Evolutionary conservation across 2,888 invertebrate genomes (phyloP).

Genomic region (Nymphalis c-album): DNA sequence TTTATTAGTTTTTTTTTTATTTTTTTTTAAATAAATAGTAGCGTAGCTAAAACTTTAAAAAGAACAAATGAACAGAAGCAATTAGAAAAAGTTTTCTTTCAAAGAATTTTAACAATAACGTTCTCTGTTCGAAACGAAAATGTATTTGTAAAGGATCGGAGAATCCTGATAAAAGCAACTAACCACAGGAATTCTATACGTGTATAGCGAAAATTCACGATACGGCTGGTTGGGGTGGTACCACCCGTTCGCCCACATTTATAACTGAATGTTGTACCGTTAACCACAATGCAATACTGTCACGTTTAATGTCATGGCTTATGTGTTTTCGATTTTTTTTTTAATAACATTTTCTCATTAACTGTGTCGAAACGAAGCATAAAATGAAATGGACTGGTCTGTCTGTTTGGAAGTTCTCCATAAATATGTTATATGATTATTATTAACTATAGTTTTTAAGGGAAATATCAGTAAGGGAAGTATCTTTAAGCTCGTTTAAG

Average conservation of each 20-base stretch:
- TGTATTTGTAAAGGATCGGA: conserved; percentile 7
- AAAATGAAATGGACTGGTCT: too few relatives aligned
- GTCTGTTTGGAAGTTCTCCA: too few relatives aligned
- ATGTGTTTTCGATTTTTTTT: neutral
- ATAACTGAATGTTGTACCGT: neutral
- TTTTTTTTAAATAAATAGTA: too few relatives aligned
- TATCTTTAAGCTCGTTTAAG: too few relatives aligned
- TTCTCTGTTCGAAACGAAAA: conserved; percentile 3
- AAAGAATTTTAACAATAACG: neutral
- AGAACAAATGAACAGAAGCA: neutral
- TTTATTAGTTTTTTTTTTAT: too few relatives aligned
- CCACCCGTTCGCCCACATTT: conserved; percentile 1
- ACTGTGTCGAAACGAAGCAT: too few relatives aligned
- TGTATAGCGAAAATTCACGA: neutral
- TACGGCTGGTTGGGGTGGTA: neutral
- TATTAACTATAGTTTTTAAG: too few relatives aligned
- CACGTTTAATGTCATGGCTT: neutral
- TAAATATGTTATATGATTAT: too few relatives aligned
- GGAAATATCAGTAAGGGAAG: too few relatives aligned
- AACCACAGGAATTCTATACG: conserved; percentile 19
- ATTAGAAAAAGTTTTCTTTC: neutral
- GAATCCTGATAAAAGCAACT: conserved; percentile 20
- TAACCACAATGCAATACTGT: conserved; percentile 6
- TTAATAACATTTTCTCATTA: too few relatives aligned
- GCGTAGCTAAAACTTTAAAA: neutral